A percentile compares a stretch with the other conserved stretches of the same genome.
Conservation (phyloP, 2,797 vertebrate genomes). For the Ispidina lecontei region DNA sequence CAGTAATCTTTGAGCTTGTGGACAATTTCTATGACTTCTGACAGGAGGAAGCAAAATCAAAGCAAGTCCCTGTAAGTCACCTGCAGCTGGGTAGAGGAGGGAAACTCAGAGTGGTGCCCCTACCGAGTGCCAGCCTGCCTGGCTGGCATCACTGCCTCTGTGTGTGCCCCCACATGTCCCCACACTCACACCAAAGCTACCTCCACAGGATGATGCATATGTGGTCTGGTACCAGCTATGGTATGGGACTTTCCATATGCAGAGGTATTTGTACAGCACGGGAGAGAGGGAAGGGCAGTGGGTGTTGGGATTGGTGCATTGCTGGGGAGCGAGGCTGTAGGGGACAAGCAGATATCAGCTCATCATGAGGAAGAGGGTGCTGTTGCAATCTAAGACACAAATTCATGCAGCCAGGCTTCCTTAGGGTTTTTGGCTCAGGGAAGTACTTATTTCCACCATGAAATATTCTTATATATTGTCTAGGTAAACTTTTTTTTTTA, state of each 20-base stretch:
- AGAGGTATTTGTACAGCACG: neutral
- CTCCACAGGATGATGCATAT: too few species aligned
- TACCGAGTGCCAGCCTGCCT: neutral
- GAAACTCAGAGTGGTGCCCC: neutral
- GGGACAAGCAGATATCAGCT: neutral
- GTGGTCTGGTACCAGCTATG: rapidly evolving
- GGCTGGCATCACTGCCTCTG: neutral
- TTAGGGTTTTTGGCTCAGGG: neutral
- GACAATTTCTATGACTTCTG: neutral
- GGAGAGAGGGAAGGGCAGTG: neutral
- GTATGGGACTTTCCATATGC: neutral
- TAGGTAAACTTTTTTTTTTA: neutral
- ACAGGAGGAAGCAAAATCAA: neutral
- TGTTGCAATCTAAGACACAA: neutral
- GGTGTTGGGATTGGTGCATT: neutral
- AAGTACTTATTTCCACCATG: neutral
- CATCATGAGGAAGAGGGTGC: neutral
- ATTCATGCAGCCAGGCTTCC: neutral
- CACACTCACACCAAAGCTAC: neutral
- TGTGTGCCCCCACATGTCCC: neutral
- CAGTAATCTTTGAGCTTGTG: neutral
- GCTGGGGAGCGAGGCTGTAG: neutral
- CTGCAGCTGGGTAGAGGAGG: neutral
- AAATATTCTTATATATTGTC: neutral
- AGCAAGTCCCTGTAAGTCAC: neutral